A percentile compares a stretch with the other conserved stretches of the same genome.
phyloP scores from a whole-genome alignment of 2,888 invertebrate genomes.

The Mamestra brassicae region DNA sequence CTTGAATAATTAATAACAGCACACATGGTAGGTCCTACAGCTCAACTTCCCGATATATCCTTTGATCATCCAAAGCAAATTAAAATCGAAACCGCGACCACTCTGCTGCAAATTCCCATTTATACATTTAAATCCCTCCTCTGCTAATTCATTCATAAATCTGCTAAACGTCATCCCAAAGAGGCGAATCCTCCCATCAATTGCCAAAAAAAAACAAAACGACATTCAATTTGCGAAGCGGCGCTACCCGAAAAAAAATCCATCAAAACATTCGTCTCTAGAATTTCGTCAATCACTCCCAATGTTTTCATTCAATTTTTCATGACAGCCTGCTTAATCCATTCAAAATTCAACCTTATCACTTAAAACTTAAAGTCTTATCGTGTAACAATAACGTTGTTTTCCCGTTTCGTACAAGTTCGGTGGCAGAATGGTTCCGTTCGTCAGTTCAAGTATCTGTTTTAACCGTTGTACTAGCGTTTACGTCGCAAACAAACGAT shows the following conservation, averaged over 20 bases:
- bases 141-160: constrained; percentile 60
- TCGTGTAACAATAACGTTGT: constrained; percentile 12
- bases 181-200: constrained; percentile 49
- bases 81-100: constrained; percentile 4
- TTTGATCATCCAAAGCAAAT: not conserved
- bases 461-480: constrained; percentile 47
- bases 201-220: constrained; percentile 58
- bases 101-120: constrained; percentile 8
- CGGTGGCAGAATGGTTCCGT: constrained; percentile 30
- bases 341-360: constrained; percentile 42
- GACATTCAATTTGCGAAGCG: constrained; percentile 65
- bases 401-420: constrained; percentile 39
- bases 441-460: constrained; percentile 52
- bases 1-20: not conserved
- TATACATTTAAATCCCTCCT: constrained; percentile 28
- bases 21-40: not conserved
- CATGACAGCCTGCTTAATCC: constrained; percentile 55
- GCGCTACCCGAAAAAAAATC: constrained; percentile 60
- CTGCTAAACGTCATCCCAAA: constrained; percentile 52
- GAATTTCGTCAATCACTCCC: constrained; percentile 72
- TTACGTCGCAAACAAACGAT: constrained; percentile 58
- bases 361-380: not conserved
- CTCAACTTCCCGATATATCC: not conserved
- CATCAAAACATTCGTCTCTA: constrained; percentile 71
- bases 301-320: constrained; percentile 76